Evolutionary conservation across 2,797 vertebrate genomes (phyloP), one percentile per base, ranked within the genome.

Genomic region (Eospalax fontanierii): DNA sequence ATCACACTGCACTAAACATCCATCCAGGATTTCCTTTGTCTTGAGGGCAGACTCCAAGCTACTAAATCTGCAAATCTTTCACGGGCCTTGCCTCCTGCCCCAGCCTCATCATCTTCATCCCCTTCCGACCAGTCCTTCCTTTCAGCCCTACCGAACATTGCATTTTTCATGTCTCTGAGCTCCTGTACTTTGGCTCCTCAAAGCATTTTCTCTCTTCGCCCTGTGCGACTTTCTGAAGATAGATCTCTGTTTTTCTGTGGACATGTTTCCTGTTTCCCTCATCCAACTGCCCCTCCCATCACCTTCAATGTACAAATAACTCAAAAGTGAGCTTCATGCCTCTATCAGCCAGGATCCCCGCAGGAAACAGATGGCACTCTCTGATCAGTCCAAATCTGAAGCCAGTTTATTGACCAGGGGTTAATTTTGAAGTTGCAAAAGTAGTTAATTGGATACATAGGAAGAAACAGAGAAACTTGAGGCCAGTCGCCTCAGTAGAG

Each of bases 331-430:
- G 43, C 71, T 74, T 43, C 88, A 35, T 22, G 33, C 40, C 46
- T 84, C 0, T 30, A 26, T 80, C 28, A 89, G 18, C 28, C 43
- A 93, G 40, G 5, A 21, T 73, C 22, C 26, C 46, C 78, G 35
- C 79, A 90, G 90, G 79, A 95, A 93, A 87, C 24, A 83, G 90
- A 73, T 68, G 68, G 65, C 0, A 50, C 9, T 35, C 18, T 78
- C 61, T 46, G 50, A 87, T 85, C 26, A 28, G 82, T 74, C 33
- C 84, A 82, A 50, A 89, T 35, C 61, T 40, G 61, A 89, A 12
- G 61, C 82, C 30, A 63, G 33, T 84, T 93, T 79, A 83, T 87
- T 46, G n/a, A 70, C 21, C 70, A 74, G 74, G 59, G 50, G 63
- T 35, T 22, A 28, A 11, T 65, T 89, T 46, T 6, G n/a, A 91